Evolutionary conservation across 1,140 invertebrate genomes (phyloP), one percentile per base, ranked within the genome.

Genomic region (Drosophila tani): DNA sequence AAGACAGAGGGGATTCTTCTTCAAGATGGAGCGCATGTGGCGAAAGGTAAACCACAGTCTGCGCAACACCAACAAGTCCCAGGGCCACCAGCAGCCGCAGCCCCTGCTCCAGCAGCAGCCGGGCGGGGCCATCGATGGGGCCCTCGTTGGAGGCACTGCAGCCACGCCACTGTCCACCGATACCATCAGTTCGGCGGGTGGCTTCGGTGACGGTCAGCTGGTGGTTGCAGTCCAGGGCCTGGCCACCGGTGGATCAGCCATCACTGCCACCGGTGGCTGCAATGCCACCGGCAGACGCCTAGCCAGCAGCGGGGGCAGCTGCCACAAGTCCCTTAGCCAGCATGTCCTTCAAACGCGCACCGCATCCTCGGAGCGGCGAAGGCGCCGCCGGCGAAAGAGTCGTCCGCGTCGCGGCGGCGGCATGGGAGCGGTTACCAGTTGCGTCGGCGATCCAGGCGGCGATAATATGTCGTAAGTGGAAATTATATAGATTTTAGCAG

Each of bases 21-120:
- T 45, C 11, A 58, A 51, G 24, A 93, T 93, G 92, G 92, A 93
- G 59, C 92, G 92, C 58, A 92, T 93, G 91, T 93, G 92, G 92
- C 91, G 92, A 47, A 92, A 92, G 71, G 91, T 93, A 24, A 92
- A 92, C 71, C 91, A 93, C 65, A 92, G 92, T 63, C 80, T 93
- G 62, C 91, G 91, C 53, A 90, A 85, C 75, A 90, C 57, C 75
- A 85, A 75, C 71, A 90, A 83, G 50, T 85, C 71, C n/a, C 82
- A 81, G 38, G 60, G 45, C 65, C 58, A 50, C 69, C 60, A 57
- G 14, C 66, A 58, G 5, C 15, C 43, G 40, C 68, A 60, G 19
- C 17, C 32, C 5, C 17, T 55, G 15, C 35, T 40, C 35, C 53
- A 21, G 49, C 21, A 49, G 50, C 24, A 43, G 19, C 12, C 60